Conservation (phyloP, 2,888 invertebrate genomes). For the Chalcis sispes region DNA sequence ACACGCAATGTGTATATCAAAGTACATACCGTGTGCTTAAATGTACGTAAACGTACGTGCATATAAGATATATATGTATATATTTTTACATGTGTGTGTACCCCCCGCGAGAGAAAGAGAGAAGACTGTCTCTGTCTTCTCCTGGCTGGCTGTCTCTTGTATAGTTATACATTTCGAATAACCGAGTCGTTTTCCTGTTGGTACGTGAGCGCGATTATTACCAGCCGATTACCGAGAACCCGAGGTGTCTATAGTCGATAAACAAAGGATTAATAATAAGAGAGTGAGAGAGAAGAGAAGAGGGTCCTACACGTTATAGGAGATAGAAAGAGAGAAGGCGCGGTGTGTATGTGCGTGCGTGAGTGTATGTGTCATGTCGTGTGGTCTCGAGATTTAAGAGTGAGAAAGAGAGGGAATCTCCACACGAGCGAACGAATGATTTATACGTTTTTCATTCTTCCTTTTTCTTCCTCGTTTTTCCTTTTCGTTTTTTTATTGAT, state of each 20-base stretch:
- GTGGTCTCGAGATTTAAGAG: neutral
- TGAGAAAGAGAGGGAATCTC: neutral
- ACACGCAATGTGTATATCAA: too few species aligned
- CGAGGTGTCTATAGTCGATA: neutral
- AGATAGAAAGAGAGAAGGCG: neutral
- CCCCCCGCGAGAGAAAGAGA: too few species aligned
- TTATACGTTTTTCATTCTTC: neutral
- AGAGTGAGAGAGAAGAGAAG: constrained; percentile 9
- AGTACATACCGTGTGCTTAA: too few species aligned
- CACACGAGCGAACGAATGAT: neutral
- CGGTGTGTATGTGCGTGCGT: neutral
- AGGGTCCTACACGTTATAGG: neutral
- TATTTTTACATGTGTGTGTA: too few species aligned
- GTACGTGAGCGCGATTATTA: too few species aligned
- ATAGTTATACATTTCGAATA: too few species aligned
- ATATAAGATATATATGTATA: too few species aligned
- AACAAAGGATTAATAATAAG: constrained; percentile 48
- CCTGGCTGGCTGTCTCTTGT: too few species aligned
- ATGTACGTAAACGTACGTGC: neutral
- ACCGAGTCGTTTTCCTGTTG: too few species aligned
- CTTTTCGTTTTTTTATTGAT: neutral
- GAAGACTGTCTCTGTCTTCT: too few species aligned
- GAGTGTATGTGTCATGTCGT: constrained; percentile 2
- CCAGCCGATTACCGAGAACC: neutral
- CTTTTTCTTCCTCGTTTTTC: neutral